Base-by-base conservation (phyloP, 2,888 invertebrate species). In the Chloroclysta siterata region DNA sequence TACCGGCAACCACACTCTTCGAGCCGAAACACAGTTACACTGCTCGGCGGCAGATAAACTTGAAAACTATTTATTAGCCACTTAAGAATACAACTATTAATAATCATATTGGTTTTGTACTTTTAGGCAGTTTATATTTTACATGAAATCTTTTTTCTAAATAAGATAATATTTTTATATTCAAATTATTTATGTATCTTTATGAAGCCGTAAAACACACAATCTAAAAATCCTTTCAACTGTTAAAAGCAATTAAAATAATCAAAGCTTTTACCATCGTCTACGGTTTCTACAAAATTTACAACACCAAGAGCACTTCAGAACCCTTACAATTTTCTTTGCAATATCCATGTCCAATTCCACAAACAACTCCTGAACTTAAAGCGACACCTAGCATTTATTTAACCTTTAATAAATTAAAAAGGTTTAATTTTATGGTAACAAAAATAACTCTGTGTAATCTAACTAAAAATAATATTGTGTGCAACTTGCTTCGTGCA, bases 271-370 rank as follows among this genome's bases (percentile, higher is more conserved):
- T 51, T 54, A 53, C 47, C 56, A 57, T 60, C 28, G 42, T 60
- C 42, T 60, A 65, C 56, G 36, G 29, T 48, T 15, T 56, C 64
- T 65, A 60, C 52, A 53, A 11, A 53, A 50, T 56, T 29, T 44
- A 60, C 59, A 60, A 65, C 60, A 65, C 56, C 65, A 60, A 65
- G 65, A 60, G 60, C 63, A 36, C 42, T 53, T 55, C 60, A 60
- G 60, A 64, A 64, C 55, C 52, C 14, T 55, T 47, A 53, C 50
- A 47, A 52, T 52, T 46, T 51, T 42, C 11, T 44, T 53, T 48
- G 42, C 55, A 56, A 64, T 52, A 64, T 53, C 52, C 52, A 36
- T 56, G 56, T 64, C 52, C 47, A 64, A 28, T 56, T 60, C 14
- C 42, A 60, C 60, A 7, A 48, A 42, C 55, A 64, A 60, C 52